Percentiles rank a stretch among this genome's conserved stretches.
phyloP scores from a whole-genome alignment of 37 sponge, comb jelly and placozoan genomes.

The Lycopodina hypogea region DNA sequence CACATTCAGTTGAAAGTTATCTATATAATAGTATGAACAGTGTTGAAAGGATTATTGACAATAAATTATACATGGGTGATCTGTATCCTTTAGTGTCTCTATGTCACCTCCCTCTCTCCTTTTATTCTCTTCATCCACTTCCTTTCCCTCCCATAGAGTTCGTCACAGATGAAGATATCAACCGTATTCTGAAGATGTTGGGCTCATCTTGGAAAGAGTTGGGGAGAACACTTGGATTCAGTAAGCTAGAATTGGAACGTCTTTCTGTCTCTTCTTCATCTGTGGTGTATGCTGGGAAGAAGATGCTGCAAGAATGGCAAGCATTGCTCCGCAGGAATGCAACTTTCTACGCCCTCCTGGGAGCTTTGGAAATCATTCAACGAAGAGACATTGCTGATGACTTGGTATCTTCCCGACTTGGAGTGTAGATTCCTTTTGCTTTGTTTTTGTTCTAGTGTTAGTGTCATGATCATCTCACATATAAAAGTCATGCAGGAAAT shows the following conservation, averaged over 20 bases:
- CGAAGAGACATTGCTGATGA: slow-evolving; percentile 65
- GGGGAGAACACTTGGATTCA: slow-evolving; percentile 61
- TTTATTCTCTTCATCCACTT: not conserved
- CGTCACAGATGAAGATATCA: slow-evolving; percentile 48
- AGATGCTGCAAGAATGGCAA: slow-evolving; percentile 63
- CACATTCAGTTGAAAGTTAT: too few species aligned
- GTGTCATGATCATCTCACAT: not conserved
- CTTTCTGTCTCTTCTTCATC: slow-evolving; percentile 19
- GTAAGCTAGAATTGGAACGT: slow-evolving; percentile 32
- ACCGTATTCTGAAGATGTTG: slow-evolving; percentile 12
- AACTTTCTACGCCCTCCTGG: slow-evolving; percentile 50
- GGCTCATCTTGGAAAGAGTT: slow-evolving; percentile 54
- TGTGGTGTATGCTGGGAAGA: slow-evolving; percentile 25
- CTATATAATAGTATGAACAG: too few species aligned
- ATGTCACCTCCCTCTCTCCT: not conserved
- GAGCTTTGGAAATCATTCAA: slow-evolving; percentile 59
- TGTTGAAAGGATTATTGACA: too few species aligned
- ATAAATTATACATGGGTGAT: too few species aligned
- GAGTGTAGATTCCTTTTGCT: not conserved
- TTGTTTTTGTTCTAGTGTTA: not conserved
- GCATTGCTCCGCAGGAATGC: slow-evolving; percentile 27
- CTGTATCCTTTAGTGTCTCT: not conserved
- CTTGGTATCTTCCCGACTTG: slow-evolving; percentile 53
- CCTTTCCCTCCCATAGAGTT: slow-evolving; percentile 22
- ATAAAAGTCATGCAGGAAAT: not conserved